Conservation (phyloP, 2,113 vertebrate genomes). For the Channa argus region DNA sequence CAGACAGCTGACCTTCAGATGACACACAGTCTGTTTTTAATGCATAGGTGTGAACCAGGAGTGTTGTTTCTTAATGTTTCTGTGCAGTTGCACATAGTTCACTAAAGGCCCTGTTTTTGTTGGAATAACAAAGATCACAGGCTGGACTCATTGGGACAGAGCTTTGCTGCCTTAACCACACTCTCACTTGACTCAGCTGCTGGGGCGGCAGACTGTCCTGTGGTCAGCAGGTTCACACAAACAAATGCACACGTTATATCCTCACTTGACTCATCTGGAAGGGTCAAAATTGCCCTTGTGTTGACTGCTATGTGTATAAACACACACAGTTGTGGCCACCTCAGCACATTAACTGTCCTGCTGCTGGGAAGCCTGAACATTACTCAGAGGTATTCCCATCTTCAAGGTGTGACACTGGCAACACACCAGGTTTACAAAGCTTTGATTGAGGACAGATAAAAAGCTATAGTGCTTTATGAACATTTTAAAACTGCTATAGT, state of each 20-base stretch:
- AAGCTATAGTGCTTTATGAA: too few species aligned
- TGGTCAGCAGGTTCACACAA: slow-evolving; percentile 47
- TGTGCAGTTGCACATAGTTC: neutral
- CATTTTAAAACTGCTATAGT: too few species aligned
- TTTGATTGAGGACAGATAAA: too few species aligned
- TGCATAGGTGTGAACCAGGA: neutral
- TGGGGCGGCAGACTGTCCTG: slow-evolving; percentile 54
- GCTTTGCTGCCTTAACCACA: slow-evolving; percentile 17
- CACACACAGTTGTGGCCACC: neutral
- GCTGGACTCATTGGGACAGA: slow-evolving; percentile 24
- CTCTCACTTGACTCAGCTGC: slow-evolving; percentile 55
- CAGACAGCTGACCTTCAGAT: slow-evolving; percentile 14
- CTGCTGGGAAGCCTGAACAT: slow-evolving; percentile 48
- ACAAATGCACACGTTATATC: slow-evolving; percentile 12
- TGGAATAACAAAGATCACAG: slow-evolving; percentile 12
- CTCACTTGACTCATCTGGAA: slow-evolving; percentile 51
- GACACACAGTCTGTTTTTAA: slow-evolving; percentile 1
- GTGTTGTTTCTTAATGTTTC: neutral
- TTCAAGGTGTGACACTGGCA: neutral
- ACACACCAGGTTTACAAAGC: too few species aligned
- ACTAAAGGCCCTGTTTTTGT: neutral
- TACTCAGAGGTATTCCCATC: slow-evolving; percentile 40
- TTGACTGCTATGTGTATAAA: neutral
- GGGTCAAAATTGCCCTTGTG: slow-evolving; percentile 22
- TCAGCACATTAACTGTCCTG: slow-evolving; percentile 46